Base-by-base conservation (phyloP, 1,140 invertebrate species). In the Drosophila ambigua region DNA sequence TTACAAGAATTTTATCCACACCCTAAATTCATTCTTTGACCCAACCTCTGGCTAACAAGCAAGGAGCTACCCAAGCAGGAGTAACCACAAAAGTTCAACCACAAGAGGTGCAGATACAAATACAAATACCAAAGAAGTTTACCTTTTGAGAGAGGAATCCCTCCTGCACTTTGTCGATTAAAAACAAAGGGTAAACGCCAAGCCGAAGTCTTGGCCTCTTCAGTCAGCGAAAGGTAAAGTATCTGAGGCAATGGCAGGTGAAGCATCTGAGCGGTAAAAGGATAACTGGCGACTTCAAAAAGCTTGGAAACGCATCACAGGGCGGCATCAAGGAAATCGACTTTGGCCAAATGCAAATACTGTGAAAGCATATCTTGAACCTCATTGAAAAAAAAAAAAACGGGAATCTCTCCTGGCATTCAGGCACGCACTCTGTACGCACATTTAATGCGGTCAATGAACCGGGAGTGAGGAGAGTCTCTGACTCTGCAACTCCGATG, bases 371-470 rank as follows among this genome's bases (percentile, higher is more conserved):
- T 39, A 39, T 69, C 43, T 65, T 35, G 65, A 69, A 43, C 48
- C 67, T 43, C 51, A 69, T 58, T 61, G 46, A 64, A 6, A 28
- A 28, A n/a, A n/a, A 64, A 6, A 28, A 28, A 28, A 31, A 31
- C 7, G 15, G 35, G 31, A 24, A 24, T 58, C 35, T 69, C 26
- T 39, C 11, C 35, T 39, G 35, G 35, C 35, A 39, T 39, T 39
- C 35, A 39, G 11, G 11, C 35, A 77, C 59, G 76, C 58, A 69
- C 55, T 61, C 60, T 67, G 20, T 52, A 72, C 23, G 51, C 69
- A 78, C 78, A 60, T 77, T 80, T 84, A 84, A 84, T 84, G 72
- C 80, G 80, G 80, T 84, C 80, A 84, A 84, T 84, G 80, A 84
- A 84, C 80, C 72, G 80, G 41, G 67, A 72, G 60, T 63, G 55